Percentiles rank a stretch among this genome's conserved stretches.
Conservation (phyloP, 2,888 invertebrate genomes). For the Synanthedon formicaeformis region DNA sequence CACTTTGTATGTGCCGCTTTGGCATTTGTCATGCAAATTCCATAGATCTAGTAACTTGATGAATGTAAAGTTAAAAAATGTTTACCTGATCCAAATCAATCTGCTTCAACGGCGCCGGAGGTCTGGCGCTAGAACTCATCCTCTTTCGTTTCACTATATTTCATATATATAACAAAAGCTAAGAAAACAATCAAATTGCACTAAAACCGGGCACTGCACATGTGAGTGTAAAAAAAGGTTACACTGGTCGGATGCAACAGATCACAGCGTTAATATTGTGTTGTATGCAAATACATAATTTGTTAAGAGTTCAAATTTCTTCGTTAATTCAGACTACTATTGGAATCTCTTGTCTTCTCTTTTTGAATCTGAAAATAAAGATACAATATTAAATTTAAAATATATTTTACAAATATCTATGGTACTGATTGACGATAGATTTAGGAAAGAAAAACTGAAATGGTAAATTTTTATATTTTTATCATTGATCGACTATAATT, state of each 20-base stretch:
- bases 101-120: slow-evolving; percentile 74
- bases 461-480: too few relatives aligned
- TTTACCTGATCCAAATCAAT: slow-evolving; percentile 81
- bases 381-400: background rate
- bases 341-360: slow-evolving; percentile 15
- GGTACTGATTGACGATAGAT: too few relatives aligned
- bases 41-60: too few relatives aligned
- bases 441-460: too few relatives aligned
- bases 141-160: slow-evolving; percentile 11
- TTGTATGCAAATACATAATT: slow-evolving; percentile 37
- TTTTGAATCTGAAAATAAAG: background rate
- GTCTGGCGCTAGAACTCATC: slow-evolving; percentile 29
- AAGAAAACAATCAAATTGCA: slow-evolving; percentile 19
- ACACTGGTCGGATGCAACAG: slow-evolving; percentile 38
- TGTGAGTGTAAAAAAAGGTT: slow-evolving; percentile 21
- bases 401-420: too few relatives aligned
- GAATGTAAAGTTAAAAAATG: background rate
- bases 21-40: too few relatives aligned
- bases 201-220: slow-evolving; percentile 22
- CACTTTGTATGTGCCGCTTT: too few relatives aligned
- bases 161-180: slow-evolving; percentile 6
- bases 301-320: slow-evolving; percentile 3
- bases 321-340: slow-evolving; percentile 8
- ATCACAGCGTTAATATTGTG: slow-evolving; percentile 34
- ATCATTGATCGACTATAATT: too few relatives aligned